Percentiles rank a stretch among this genome's conserved stretches.
Conservation (phyloP, 2,888 invertebrate genomes). For the Tryphoninae sp. region DNA sequence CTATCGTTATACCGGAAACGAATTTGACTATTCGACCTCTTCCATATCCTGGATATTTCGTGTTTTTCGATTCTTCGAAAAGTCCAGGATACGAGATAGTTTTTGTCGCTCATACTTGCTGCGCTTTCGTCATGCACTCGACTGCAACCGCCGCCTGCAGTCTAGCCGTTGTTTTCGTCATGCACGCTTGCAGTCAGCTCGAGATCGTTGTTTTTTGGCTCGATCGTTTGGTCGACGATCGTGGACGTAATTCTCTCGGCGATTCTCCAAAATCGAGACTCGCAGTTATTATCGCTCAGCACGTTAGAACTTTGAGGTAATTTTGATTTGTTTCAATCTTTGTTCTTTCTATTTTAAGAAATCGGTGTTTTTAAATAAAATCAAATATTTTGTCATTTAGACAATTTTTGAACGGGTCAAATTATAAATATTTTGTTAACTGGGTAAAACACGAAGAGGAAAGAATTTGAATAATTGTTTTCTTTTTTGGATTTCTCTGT, state of each 20-base stretch:
- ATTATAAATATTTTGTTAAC: not conserved
- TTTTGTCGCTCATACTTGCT: slow-evolving; percentile 61
- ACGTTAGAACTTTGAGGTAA: slow-evolving; percentile 67
- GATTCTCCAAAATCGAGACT: not conserved
- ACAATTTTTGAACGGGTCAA: not conserved
- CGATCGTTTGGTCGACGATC: slow-evolving; percentile 61
- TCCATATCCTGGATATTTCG: slow-evolving; percentile 42
- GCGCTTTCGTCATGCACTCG: slow-evolving; percentile 62
- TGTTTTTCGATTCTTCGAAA: slow-evolving; percentile 24
- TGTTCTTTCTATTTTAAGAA: not conserved
- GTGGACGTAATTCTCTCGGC: slow-evolving; percentile 1
- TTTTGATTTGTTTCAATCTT: not conserved
- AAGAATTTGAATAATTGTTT: not conserved
- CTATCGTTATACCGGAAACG: slow-evolving; percentile 49
- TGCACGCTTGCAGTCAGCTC: slow-evolving; percentile 71
- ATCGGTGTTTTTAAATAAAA: not conserved
- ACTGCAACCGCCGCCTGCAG: slow-evolving; percentile 64
- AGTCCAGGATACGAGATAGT: slow-evolving; percentile 68
- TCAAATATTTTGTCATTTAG: not conserved
- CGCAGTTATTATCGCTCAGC: slow-evolving; percentile 61
- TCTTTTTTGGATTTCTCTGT: no score
- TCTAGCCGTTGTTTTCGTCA: slow-evolving; percentile 65
- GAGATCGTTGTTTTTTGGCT: slow-evolving; percentile 66
- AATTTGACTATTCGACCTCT: slow-evolving; percentile 58
- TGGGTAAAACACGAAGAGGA: no score